Base-by-base conservation (phyloP, 2,113 vertebrate species). In the Pyrgilauda ruficollis region DNA sequence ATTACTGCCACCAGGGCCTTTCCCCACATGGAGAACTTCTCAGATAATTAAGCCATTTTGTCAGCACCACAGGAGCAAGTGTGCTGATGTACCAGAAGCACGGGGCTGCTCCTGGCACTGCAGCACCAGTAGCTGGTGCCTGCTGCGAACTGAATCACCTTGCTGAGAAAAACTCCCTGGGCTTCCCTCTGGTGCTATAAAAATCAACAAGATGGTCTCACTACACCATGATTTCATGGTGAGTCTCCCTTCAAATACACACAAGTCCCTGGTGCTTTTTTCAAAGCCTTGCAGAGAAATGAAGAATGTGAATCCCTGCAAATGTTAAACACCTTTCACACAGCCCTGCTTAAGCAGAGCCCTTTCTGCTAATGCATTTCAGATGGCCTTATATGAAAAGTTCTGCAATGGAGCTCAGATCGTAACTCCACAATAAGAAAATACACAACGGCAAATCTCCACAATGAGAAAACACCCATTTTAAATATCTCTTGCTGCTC, bases 11-110 rank as follows among this genome's bases (percentile, higher is more conserved):
- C 9, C 75, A 58, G 35, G 26, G 89, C 79, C 28, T 27, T 33
- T 62, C 87, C 87, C 62, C 56, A 74, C 67, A 24, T 19, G 47
- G 27, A 83, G 84, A 62, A 27, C 77, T n/a, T 35, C 22, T 9
- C 39, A 11, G 53, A 12, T 86, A 83, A 96, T 89, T 63, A 53
- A 90, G 92, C 94, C 85, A 58, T 59, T 96, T 52, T 90, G 84
- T 88, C 92, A 90, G 80, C 72, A 86, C 83, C 83, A 28, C 2
- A 19, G 67, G 73, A 90, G 75, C 79, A 59, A 75, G 92, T 58
- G 62, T 49, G 89, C 56, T 82, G 89, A 90, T n/a, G 30, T 0
- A 37, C 44, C 23, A 47, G 82, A 3, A 49, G 62, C 27, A 10
- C 0, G 1, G 49, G 1, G 28, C 93, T 56, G 33, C 23, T 81